A percentile compares a stretch with the other conserved stretches of the same genome.
phyloP scores from a whole-genome alignment of 1,140 invertebrate genomes.

The Copidosoma floridanum region DNA sequence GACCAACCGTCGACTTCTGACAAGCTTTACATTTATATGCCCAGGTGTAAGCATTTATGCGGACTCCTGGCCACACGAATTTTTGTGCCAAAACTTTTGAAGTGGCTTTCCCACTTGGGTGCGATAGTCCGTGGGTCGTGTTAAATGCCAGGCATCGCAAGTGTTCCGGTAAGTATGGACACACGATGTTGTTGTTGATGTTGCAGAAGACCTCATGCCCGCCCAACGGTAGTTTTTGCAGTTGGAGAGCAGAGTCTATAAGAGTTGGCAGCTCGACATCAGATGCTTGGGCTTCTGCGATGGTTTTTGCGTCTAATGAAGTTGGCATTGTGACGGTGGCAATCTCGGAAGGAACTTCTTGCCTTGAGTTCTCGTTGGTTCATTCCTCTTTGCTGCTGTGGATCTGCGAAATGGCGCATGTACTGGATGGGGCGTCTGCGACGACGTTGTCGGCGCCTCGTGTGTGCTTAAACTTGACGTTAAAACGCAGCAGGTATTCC shows the following conservation, averaged over 20 bases:
- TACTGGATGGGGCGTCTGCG: slow-evolving; percentile 16
- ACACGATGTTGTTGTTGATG: not conserved
- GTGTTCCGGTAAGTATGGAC: slow-evolving; percentile 6
- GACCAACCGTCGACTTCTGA: slow-evolving; percentile 29
- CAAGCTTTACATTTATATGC: slow-evolving; percentile 27
- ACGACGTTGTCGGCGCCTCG: not conserved
- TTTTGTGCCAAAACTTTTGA: not conserved
- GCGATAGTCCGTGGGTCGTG: slow-evolving; percentile 1
- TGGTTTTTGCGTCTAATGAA: not conserved
- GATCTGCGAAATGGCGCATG: too few relatives aligned
- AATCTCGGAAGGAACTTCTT: too few relatives aligned
- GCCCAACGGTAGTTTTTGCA: slow-evolving; percentile 17
- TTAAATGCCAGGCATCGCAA: slow-evolving; percentile 12
- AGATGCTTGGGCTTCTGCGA: not conserved
- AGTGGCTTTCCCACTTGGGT: slow-evolving; percentile 9
- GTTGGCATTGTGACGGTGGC: not conserved
- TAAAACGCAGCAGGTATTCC: not conserved
- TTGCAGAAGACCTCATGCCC: too few relatives aligned
- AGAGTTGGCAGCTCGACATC: slow-evolving; percentile 29
- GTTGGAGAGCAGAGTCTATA: slow-evolving; percentile 41
- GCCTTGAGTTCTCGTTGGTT: too few relatives aligned
- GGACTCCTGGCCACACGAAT: slow-evolving; percentile 28
- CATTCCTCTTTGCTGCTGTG: too few relatives aligned
- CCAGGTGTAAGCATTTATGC: slow-evolving; percentile 22
- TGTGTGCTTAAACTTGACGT: not conserved